A percentile compares a stretch with the other conserved stretches of the same genome.
These are phyloP conservation scores for Enoplosus armatus DNA, from an alignment of 2,797 vertebrate genomes.

Conservation along the genomic window DNA sequence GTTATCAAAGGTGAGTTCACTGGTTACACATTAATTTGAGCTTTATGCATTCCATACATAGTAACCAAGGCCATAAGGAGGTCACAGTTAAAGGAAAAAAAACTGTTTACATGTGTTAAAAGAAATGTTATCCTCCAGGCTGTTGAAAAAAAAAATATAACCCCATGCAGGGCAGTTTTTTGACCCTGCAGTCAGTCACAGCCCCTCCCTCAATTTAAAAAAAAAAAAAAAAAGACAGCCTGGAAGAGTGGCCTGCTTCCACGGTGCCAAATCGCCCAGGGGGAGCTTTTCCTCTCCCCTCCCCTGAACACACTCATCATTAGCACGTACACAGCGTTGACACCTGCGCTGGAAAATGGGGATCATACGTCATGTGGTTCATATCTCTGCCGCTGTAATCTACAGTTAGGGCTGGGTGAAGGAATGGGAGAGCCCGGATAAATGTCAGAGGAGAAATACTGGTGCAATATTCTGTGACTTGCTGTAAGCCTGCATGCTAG, in stretches of 20 bases:
- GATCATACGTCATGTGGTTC: constrained; percentile 71
- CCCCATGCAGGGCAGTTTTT: constrained; percentile 30
- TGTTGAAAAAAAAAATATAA: constrained; percentile 12
- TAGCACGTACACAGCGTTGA: constrained; percentile 71
- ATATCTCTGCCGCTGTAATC: constrained; percentile 73
- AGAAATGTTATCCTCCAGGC: constrained; percentile 14
- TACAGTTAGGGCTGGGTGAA: constrained; percentile 49
- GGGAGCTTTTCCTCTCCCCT: constrained; percentile 60
- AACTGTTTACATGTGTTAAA: constrained; percentile 17
- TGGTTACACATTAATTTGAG: constrained; percentile 53
- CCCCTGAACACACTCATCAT: constrained; percentile 72
- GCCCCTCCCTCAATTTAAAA: constrained; percentile 49
- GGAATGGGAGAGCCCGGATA: constrained; percentile 59
- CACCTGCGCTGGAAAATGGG: constrained; percentile 76
- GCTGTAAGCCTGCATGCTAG: constrained; percentile 31
- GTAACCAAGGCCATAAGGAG: constrained; percentile 20
- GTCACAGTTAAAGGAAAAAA: constrained; percentile 17
- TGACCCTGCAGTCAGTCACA: constrained; percentile 34
- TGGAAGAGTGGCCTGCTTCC: constrained; percentile 48
- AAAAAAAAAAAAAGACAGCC: constrained; percentile 53
- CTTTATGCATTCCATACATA: neutral
- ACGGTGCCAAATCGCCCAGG: constrained; percentile 44
- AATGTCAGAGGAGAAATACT: constrained; percentile 75
- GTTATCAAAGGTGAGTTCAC: constrained; percentile 32
- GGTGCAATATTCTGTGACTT: constrained; percentile 45